Evolutionary conservation across 2,797 vertebrate genomes (phyloP), one percentile per base, ranked within the genome.

Genomic region (Bryconaethiops microstoma): DNA sequence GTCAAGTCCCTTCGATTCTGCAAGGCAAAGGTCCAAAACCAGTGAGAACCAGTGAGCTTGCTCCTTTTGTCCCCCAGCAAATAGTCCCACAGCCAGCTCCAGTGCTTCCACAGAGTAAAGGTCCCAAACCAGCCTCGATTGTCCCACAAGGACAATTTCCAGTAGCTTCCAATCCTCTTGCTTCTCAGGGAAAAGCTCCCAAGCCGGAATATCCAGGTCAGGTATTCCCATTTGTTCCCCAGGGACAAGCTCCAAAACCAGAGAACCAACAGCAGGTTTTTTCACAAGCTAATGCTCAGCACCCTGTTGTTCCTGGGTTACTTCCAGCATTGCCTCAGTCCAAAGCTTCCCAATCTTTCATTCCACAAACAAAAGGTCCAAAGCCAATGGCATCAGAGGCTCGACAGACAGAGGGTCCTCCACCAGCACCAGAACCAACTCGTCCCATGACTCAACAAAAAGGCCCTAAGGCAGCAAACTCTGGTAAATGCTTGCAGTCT

Each of bases 51-150:
- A n/a, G n/a, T 45, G 74, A 76, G 64, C 77, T 82, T 48, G 81
- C 23, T 71, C 48, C 67, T 13, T 7, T 48, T 0, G 42, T 40
- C 21, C 78, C 74, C n/a, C 65, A 45, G 2, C 21, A 52, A 42
- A 12, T 40, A n/a, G 14, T 65, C 48, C 83, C 77, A 45, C 83
- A 86, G 68, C 78, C 85, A 39, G 84, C 29, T 7, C 75, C 79
- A 4, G 60, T 13, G 0, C 4, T 84, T 78, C 78, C 84, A 77
- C 86, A 91, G 89, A 88, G 92, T 81, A 89, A 89, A 88, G 89
- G 59, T 39, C 64, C 9, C 1, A 25, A 88, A 55, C 52, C 50
- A 59, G 25, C 8, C 40, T 77, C 69, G 13, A 21, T 29, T 4
- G 2, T 45, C 69, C 21, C 69, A 50, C 55, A 79, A 48, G 10